Evolutionary conservation across 53 echinoderm and acorn worm species (phyloP), one percentile per base, ranked within the genome.

Genomic region (Temnopleurus reevesii): DNA sequence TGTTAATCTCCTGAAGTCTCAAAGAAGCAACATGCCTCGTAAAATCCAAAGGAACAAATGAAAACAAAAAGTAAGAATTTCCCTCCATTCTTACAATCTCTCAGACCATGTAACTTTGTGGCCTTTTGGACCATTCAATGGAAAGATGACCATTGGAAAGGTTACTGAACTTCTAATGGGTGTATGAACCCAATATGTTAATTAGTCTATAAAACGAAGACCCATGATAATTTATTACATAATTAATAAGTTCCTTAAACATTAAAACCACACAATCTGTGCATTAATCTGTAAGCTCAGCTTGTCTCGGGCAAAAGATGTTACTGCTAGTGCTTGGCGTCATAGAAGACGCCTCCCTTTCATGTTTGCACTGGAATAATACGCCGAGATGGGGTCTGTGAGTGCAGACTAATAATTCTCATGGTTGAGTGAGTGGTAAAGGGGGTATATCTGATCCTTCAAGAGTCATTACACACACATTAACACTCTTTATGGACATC

Each of bases 381-480:
- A n/a, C n/a, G n/a, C n/a, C n/a, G n/a, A n/a, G n/a, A n/a, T n/a
- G n/a, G n/a, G n/a, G n/a, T n/a, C n/a, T n/a, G n/a, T n/a, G n/a
- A n/a, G n/a, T n/a, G n/a, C n/a, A n/a, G n/a, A n/a, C n/a, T n/a
- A n/a, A n/a, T n/a, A n/a, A n/a, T n/a, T n/a, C n/a, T 33, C 38
- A 71, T 41, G 71, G 71, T 41, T 71, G 71, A 71, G 4, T 41
- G 41, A 71, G 71, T 41, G 41, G n/a, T 21, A 71, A 71, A 71
- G 21, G 71, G n/a, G 71, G 71, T 71, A 71, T 41, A 71, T 36
- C 23, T 8, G 41, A 38, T 5, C 31, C 18, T 4, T 17, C 1
- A 1, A 41, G 36, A 38, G 21, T 71, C 71, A 36, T 71, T 71
- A 38, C 41, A 71, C 9, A 21, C 36, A 19, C 41, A 13, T 71